Percentiles rank a stretch among this genome's conserved stretches.
Evolutionary conservation across 2,888 invertebrate genomes (phyloP).

Genomic region (Microctonus hyperodae): DNA sequence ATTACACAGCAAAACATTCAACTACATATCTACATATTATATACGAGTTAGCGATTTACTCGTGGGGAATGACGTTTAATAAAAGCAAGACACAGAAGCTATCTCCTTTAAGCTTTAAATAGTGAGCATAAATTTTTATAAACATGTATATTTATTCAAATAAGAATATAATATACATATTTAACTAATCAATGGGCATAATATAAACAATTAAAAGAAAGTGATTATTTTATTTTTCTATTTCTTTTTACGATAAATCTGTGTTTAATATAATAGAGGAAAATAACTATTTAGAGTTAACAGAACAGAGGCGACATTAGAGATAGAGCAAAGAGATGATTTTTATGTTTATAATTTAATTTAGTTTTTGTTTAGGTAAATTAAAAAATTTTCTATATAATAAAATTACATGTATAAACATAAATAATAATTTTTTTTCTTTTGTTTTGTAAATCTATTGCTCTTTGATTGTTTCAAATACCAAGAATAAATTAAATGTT

Average conservation of each 20-base stretch:
- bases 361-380: neutral
- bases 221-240: neutral
- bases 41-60: conserved; percentile 29
- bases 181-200: conserved; percentile 1
- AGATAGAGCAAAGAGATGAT: conserved; percentile 25
- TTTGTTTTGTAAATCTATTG: neutral
- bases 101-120: conserved; percentile 30
- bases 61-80: conserved; percentile 19
- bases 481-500: neutral
- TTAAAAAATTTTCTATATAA: neutral
- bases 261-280: conserved; percentile 7
- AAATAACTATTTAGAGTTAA: conserved; percentile 9
- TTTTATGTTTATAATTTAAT: neutral
- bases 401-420: neutral
- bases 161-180: conserved; percentile 5
- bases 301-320: conserved; percentile 10
- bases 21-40: conserved; percentile 32
- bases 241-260: neutral
- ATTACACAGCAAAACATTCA: conserved; percentile 30
- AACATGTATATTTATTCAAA: conserved; percentile 7
- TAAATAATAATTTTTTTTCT: neutral
- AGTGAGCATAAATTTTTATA: conserved; percentile 21
- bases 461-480: too few relatives aligned
- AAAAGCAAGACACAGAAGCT: conserved; percentile 28
- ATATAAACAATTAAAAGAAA: neutral